Percentiles rank a stretch among this genome's conserved stretches.
These are phyloP conservation scores for Typhlichthys eigenmanni DNA, from an alignment of 2,797 vertebrate genomes.

Conservation along the genomic window DNA sequence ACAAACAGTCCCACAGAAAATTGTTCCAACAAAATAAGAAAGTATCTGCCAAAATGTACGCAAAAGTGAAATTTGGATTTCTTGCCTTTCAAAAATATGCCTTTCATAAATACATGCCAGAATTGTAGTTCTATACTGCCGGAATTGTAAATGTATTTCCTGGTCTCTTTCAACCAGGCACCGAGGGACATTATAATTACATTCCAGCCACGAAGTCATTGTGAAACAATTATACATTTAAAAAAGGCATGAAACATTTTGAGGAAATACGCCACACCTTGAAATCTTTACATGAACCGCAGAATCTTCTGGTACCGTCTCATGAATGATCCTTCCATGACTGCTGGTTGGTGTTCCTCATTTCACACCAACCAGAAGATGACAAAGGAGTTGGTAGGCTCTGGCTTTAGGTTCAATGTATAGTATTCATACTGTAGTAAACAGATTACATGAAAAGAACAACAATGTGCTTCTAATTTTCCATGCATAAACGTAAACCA, in stretches of 20 bases:
- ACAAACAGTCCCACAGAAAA: conserved; percentile 26
- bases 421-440: too few relatives aligned
- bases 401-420: too few relatives aligned
- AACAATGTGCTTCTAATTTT: not conserved
- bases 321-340: conserved; percentile 25
- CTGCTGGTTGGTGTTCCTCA: too few relatives aligned
- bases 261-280: conserved; percentile 29
- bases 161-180: conserved; percentile 36
- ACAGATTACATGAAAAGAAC: not conserved
- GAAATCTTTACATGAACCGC: conserved; percentile 21
- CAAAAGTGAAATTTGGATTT: conserved; percentile 23
- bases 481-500: conserved; percentile 12
- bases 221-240: conserved; percentile 38
- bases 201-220: conserved; percentile 34
- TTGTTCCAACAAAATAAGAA: conserved; percentile 44
- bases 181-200: conserved; percentile 36
- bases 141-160: conserved; percentile 1
- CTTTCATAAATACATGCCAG: conserved; percentile 16
- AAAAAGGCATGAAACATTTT: conserved; percentile 21
- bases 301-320: conserved; percentile 12
- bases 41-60: conserved; percentile 29
- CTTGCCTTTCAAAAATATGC: conserved; percentile 23
- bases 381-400: not conserved
- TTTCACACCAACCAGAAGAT: conserved; percentile 22
- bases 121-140: too few relatives aligned